Base-by-base conservation (phyloP, 2,888 invertebrate species). In the Scaptomyza reducta region DNA sequence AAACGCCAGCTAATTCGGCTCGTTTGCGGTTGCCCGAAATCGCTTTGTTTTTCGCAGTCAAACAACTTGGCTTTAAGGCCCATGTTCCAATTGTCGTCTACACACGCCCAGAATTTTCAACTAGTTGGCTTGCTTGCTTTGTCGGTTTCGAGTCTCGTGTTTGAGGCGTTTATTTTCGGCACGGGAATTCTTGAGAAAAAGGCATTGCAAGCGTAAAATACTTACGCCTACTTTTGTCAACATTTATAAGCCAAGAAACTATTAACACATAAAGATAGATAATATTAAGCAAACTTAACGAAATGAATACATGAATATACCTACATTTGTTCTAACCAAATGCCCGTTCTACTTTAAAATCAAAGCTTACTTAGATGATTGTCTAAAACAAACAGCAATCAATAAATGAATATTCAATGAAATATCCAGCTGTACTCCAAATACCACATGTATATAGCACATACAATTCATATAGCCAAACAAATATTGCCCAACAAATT, bases 1-100 rank as follows among this genome's bases (percentile, higher is more conserved):
- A 14, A 45, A 54, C 40, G 25, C 25, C 50, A 54, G 80, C 80
- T 80, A 80, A 80, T 80, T 79, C 71, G 74, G 62, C 54, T 45
- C 59, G 66, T 58, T 71, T 67, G 85, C 47, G 79, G 64, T 68
- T 77, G 46, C 18, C 53, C 35, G 70, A 74, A 40, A 74, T 70
- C 46, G 59, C 65, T 68, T 81, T 85, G 79, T 74, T 84, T 70
- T 69, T 70, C 50, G 33, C 60, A 62, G 62, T 27, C 61, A 66
- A 53, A 60, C 22, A 33, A 60, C 38, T 44, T 16, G 33, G 42
- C 40, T 58, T 72, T 73, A 56, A 72, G 47, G 40, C 38, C 10
- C 31, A 14, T 40, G 11, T 44, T 47, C 55, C 55, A 33, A 33
- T 7, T 57, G 29, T 44, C 40, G 63, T 56, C 56, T 47, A 45